phyloP scores from a whole-genome alignment of 2,113 vertebrate species.

The Empidonax traillii region DNA sequence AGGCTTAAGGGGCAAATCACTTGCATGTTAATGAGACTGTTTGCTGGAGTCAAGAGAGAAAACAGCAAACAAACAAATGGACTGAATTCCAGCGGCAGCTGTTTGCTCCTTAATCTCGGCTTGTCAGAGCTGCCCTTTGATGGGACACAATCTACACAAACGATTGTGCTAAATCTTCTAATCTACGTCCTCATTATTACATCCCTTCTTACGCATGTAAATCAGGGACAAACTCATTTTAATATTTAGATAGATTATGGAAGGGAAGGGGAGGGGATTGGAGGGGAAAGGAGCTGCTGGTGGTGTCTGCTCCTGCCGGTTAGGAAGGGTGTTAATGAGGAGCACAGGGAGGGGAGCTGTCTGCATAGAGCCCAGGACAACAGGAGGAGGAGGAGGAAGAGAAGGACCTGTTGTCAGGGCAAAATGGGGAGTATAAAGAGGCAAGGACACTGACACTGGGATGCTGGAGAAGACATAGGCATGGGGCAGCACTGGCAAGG shows the following conservation, averaged over 20 bases:
- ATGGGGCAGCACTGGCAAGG: background rate
- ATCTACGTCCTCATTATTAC: slow-evolving; percentile 89
- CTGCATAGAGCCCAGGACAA: background rate
- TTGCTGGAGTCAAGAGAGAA: slow-evolving; percentile 69
- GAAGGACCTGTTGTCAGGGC: slow-evolving; percentile 60
- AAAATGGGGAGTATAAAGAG: background rate
- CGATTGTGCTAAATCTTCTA: slow-evolving; percentile 91
- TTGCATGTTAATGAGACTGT: slow-evolving; percentile 76
- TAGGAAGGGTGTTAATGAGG: slow-evolving; percentile 71
- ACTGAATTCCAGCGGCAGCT: slow-evolving; percentile 86
- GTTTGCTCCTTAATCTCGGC: slow-evolving; percentile 89
- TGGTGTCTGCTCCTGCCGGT: slow-evolving; percentile 47
- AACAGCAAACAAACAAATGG: slow-evolving; percentile 67
- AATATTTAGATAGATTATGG: slow-evolving; percentile 83
- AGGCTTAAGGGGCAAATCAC: slow-evolving; percentile 72
- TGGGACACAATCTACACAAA: slow-evolving; percentile 85
- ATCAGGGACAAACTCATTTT: slow-evolving; percentile 82
- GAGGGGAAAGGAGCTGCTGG: slow-evolving; percentile 59
- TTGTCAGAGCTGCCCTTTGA: slow-evolving; percentile 88
- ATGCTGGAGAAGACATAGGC: background rate
- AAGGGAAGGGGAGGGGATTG: slow-evolving; percentile 69
- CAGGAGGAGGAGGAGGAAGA: slow-evolving; percentile 27
- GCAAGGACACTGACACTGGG: background rate
- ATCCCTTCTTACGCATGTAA: slow-evolving; percentile 84
- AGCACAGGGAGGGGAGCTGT: slow-evolving; percentile 22